phyloP scores from a whole-genome alignment of 2,797 vertebrate species.

The Intellagama lesueurii region DNA sequence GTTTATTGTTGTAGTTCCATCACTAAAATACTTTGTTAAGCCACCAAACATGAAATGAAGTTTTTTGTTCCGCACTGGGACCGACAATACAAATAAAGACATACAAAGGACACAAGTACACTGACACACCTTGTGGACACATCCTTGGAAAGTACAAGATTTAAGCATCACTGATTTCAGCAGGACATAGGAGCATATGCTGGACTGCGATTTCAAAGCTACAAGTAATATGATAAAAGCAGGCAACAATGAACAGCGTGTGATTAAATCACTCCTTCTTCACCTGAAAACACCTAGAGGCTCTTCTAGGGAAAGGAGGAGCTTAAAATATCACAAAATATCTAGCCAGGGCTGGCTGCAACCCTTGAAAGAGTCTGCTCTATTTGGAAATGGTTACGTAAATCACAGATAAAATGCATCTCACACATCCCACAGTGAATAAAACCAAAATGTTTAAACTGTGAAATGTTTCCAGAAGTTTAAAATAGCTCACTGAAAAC shows the following conservation, averaged over 20 bases:
- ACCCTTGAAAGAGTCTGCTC: not conserved
- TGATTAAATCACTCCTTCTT: constrained; percentile 41
- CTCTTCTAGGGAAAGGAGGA: not conserved
- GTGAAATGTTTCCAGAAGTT: constrained; percentile 8
- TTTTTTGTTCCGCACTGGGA: not conserved
- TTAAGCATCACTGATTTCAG: not conserved
- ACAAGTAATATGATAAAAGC: not conserved
- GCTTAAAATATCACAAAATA: not conserved
- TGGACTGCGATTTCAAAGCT: not conserved
- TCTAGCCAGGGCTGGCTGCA: not conserved
- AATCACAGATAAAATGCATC: not conserved
- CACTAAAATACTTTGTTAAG: not conserved
- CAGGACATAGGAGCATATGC: not conserved
- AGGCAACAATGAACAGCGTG: not conserved
- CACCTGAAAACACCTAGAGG: constrained; percentile 14
- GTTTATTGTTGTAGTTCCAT: not conserved
- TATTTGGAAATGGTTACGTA: not conserved
- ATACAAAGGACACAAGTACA: not conserved
- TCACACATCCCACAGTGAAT: constrained; percentile 2
- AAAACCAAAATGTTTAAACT: constrained; percentile 4
- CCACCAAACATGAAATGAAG: not conserved
- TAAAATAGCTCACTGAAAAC: not conserved
- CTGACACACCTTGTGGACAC: not conserved
- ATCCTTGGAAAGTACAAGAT: not conserved
- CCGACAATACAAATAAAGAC: not conserved